Evolutionary conservation across 2,888 invertebrate genomes (phyloP), one percentile per base, ranked within the genome.

Genomic region (Lycaena phlaeas): DNA sequence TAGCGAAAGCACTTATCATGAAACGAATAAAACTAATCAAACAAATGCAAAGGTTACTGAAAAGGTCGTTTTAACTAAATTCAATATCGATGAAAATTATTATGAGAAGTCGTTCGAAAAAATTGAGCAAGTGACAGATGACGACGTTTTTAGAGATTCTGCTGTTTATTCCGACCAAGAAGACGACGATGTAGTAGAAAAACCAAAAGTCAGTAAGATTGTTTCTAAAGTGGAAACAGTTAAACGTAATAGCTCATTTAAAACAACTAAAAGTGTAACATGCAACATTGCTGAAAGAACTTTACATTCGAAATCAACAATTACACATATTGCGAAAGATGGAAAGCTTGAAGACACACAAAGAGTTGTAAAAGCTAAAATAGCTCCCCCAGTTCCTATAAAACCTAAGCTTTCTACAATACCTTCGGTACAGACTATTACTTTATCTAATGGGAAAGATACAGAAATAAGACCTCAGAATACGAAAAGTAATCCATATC

Each of bases 131-230:
- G 85, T 91, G 25, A 87, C 84, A 22, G 91, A 90, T 45, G 87
- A 86, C 52, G 91, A 89, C 51, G 86, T 88, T 1, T 93, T 93
- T 57, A 87, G 94, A 56, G 94, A 94, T 65, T 93, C 92, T 38
- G 93, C 94, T 48, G 91, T 94, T 53, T 94, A 93, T 66, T 93
- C 93, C 48, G 94, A 94, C 56, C 88, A 87, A 46, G 90, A 91
- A 45, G 90, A 91, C 4, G 74, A 74, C 39, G 76, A 73, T 36
- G 51, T 49, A 3, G 72, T 69, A 51, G 40, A 48, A 10, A 50
- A 54, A 34, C 70, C 64, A 57, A 28, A 48, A 9, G 38, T 48
- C 10, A 66, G 52, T 41, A 78, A 69, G 55, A 57, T 61, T 28
- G 45, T 65, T 11, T 61, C 62, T 14, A 63, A 62, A 57, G 59